phyloP scores from a whole-genome alignment of 1,140 invertebrate species.

The Platorchestia sp. region DNA sequence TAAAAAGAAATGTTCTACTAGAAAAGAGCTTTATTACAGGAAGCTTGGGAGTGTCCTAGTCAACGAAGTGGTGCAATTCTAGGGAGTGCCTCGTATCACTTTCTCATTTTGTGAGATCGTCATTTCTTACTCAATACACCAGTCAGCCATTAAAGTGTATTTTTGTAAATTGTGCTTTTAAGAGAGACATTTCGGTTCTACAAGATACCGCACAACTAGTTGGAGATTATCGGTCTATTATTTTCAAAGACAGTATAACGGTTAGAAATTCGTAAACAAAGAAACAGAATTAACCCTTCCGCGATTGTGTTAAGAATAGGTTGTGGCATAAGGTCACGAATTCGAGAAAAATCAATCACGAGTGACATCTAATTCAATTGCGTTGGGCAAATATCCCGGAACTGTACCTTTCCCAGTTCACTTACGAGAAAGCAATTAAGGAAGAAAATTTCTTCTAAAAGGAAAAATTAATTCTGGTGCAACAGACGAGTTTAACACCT shows the following conservation, averaged over 20 bases:
- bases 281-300: no score
- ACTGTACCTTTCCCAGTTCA: background rate
- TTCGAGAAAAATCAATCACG: background rate
- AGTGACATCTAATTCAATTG: background rate
- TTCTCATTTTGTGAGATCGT: background rate
- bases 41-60: background rate
- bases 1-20: no score
- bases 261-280: no score
- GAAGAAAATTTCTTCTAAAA: background rate
- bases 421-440: background rate
- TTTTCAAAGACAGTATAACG: no score
- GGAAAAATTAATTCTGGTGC: background rate
- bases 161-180: no score
- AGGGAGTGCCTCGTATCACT: background rate
- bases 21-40: no score
- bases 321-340: no score
- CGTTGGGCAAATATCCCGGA: background rate
- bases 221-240: no score
- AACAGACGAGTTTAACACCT: background rate
- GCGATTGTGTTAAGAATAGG: no score
- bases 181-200: no score
- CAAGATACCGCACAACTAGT: no score
- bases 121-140: background rate
- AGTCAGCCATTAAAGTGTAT: background rate
- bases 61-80: background rate